Evolutionary conservation across 2,888 invertebrate genomes (phyloP).

Genomic region (Erynnis tages): DNA sequence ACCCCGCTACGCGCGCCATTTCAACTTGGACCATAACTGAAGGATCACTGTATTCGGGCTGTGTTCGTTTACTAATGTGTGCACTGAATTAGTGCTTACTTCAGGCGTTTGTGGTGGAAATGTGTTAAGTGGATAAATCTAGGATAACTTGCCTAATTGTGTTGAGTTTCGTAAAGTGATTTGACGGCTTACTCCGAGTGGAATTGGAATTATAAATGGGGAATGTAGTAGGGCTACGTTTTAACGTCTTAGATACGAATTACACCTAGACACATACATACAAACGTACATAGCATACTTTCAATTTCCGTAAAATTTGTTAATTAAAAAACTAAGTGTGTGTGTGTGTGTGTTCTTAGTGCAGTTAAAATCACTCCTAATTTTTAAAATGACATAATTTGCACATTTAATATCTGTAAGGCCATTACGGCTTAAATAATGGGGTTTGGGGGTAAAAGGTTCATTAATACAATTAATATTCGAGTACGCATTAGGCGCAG

Average conservation of each 20-base stretch:
- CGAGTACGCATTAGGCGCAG: conserved; percentile 5
- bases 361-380: not conserved
- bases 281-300: no score
- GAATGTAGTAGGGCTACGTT: not conserved
- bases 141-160: conserved; percentile 18
- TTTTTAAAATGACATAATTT: conserved; percentile 1
- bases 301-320: no score
- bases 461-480: conserved; percentile 20
- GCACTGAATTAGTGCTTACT: conserved; percentile 23
- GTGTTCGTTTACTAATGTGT: conserved; percentile 21
- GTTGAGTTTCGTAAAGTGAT: conserved; percentile 12
- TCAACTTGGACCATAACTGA: not conserved
- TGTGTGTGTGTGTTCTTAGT: no score
- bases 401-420: conserved; percentile 1
- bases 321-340: no score
- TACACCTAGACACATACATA: no score
- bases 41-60: conserved; percentile 20
- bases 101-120: conserved; percentile 17
- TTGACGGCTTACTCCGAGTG: not conserved
- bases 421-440: conserved; percentile 8
- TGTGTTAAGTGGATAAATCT: conserved; percentile 22
- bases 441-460: conserved; percentile 3
- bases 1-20: no score
- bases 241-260: no score
- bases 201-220: not conserved